phyloP scores from a whole-genome alignment of 2,797 vertebrate species.

The Eremophila alpestris region DNA sequence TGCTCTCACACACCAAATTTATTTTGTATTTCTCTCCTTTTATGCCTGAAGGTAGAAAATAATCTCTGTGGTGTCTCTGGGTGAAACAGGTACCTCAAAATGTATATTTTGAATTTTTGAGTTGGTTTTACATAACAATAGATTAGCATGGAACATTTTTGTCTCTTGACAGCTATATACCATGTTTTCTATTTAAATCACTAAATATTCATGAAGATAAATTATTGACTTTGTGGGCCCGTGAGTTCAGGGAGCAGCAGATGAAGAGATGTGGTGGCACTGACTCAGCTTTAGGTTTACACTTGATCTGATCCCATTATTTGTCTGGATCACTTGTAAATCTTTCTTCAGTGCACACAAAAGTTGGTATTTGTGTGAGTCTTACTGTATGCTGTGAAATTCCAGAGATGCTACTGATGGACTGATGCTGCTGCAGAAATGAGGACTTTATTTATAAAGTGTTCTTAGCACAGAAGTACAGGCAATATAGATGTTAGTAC shows the following conservation, averaged over 20 bases:
- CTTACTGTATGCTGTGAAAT: accelerated
- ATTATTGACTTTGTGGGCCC: neutral
- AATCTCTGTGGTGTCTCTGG: neutral
- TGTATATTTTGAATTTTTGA: neutral
- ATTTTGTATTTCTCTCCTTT: neutral
- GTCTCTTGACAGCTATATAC: neutral
- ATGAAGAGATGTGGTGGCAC: neutral
- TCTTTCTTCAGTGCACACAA: neutral
- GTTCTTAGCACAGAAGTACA: neutral
- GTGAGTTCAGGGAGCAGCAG: neutral
- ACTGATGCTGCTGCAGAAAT: neutral
- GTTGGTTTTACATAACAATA: neutral
- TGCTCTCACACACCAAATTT: neutral
- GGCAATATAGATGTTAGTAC: neutral
- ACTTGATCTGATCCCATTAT: neutral
- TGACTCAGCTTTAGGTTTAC: neutral
- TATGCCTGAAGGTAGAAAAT: neutral
- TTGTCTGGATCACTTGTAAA: neutral
- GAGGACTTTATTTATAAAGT: neutral
- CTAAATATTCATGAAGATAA: neutral
- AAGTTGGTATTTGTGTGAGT: neutral
- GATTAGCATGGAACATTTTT: neutral
- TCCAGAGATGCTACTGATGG: neutral
- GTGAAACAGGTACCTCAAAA: neutral
- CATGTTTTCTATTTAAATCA: neutral